Conservation (phyloP, 2,113 vertebrate species). For the Channa maculata region DNA sequence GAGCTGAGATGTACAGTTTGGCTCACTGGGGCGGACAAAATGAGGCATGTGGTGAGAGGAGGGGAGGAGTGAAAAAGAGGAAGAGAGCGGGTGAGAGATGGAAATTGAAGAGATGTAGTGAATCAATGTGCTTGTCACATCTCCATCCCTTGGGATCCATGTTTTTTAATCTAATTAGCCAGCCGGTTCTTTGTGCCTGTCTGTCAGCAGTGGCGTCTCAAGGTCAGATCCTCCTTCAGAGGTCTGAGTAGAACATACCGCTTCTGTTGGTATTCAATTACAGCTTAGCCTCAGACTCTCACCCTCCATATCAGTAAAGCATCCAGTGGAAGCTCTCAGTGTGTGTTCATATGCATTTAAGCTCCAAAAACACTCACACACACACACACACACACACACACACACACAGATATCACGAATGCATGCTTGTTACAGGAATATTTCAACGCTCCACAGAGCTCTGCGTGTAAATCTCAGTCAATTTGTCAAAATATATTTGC, state of each 20-base stretch:
- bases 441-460: slow-evolving; percentile 32
- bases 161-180: slow-evolving; percentile 83
- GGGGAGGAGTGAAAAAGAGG: slow-evolving; percentile 33
- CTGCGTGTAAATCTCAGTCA: slow-evolving; percentile 48
- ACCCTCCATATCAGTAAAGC: slow-evolving; percentile 44
- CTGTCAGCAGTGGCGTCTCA: slow-evolving; percentile 72
- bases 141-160: slow-evolving; percentile 76
- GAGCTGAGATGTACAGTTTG: slow-evolving; percentile 7
- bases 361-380: slow-evolving; percentile 23
- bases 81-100: slow-evolving; percentile 37
- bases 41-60: slow-evolving; percentile 47
- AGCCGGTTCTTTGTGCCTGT: slow-evolving; percentile 75
- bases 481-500: slow-evolving; percentile 42
- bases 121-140: slow-evolving; percentile 81
- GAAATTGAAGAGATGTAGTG: slow-evolving; percentile 69
- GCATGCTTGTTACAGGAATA: slow-evolving; percentile 27
- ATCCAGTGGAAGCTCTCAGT: slow-evolving; percentile 20
- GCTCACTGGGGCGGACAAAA: slow-evolving; percentile 34
- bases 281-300: slow-evolving; percentile 65
- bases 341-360: slow-evolving; percentile 33
- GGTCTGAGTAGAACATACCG: slow-evolving; percentile 64
- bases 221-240: slow-evolving; percentile 77
- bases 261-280: slow-evolving; percentile 76
- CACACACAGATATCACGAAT: not conserved
- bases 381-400: slow-evolving; percentile 4